These are phyloP conservation scores for Platyrinchus mystaceus DNA, from an alignment of 2,797 vertebrate genomes.

Conservation along the genomic window DNA sequence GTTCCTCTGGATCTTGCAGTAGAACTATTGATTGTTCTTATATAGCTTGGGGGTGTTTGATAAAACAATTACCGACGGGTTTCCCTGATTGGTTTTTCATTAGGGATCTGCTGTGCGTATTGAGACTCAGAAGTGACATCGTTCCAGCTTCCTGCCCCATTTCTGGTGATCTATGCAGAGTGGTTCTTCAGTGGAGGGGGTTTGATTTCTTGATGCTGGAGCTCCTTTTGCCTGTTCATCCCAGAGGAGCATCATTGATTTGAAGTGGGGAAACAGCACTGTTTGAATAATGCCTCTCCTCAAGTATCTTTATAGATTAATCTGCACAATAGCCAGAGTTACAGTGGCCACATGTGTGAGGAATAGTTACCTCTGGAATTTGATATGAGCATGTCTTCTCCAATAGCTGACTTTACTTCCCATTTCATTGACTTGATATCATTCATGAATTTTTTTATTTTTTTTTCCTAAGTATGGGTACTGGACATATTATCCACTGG, in stretches of 20 bases:
- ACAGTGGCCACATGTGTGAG: neutral
- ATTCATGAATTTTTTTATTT: neutral
- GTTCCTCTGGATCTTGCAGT: neutral
- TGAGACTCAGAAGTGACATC: neutral
- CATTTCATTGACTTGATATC: neutral
- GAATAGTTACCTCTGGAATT: neutral
- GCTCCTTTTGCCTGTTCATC: neutral
- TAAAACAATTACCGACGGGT: neutral
- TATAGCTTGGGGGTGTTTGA: neutral
- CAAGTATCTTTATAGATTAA: neutral
- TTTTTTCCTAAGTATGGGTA: neutral
- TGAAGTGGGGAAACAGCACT: neutral
- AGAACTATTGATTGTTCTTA: neutral
- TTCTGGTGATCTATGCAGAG: neutral
- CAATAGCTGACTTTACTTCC: neutral
- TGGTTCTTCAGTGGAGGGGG: neutral
- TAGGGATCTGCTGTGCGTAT: neutral
- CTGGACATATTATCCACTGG: neutral
- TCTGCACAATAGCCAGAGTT: neutral
- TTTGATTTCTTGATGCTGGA: neutral
- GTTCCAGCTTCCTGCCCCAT: neutral
- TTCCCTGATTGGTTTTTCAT: neutral
- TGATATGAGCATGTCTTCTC: fast-evolving
- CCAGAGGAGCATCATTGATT: neutral
- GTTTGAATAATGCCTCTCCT: neutral